Base-by-base conservation (phyloP, 2,888 invertebrate species). In the Prostheceraeus crozeri region DNA sequence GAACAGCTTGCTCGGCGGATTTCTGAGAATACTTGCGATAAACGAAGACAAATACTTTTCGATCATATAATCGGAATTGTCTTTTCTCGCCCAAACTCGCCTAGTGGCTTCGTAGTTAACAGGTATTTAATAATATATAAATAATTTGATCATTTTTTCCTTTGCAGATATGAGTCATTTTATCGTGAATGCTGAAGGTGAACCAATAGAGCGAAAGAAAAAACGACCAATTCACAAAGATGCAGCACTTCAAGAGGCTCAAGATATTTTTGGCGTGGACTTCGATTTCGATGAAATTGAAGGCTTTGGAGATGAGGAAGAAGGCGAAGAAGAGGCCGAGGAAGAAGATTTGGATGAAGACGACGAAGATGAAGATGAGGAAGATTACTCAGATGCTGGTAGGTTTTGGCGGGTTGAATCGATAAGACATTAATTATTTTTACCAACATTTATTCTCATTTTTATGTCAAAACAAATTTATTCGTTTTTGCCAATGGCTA, bases 201-300 rank as follows among this genome's bases (percentile, higher is more conserved):
- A 72, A 36, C 72, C 51, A 2, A 56, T 25, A 23, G 14, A 28
- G 21, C 11, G 25, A 4, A 19, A 57, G 11, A 52, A 27, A 16
- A 46, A 40, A 60, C 8, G 64, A 11, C 19, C 60, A 16, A 48
- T 57, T 60, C 63, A 53, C 52, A 59, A 48, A 21, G 68, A 70
- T 27, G 72, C 87, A 84, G 87, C 88, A 0, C 79, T 94, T 16
- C 93, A 94, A 82, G 90, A 96, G 76, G 98, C 96, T 57, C 93
- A 94, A 76, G 96, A 98, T 73, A 91, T 96, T 66, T 98, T 98
- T 74, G 98, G 96, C 27, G 91, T 94, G n/a, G 96, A 96, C 75
- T 94, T 96, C 77, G 93, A 73, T 58, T 76, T 76, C 63, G 76
- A 76, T 23, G 78, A 80, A 28, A 76, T 80, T 65, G 76, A 74